Percentiles rank a stretch among this genome's conserved stretches.
phyloP scores from a whole-genome alignment of 1,140 invertebrate species.

The Drosophila sucinea region DNA sequence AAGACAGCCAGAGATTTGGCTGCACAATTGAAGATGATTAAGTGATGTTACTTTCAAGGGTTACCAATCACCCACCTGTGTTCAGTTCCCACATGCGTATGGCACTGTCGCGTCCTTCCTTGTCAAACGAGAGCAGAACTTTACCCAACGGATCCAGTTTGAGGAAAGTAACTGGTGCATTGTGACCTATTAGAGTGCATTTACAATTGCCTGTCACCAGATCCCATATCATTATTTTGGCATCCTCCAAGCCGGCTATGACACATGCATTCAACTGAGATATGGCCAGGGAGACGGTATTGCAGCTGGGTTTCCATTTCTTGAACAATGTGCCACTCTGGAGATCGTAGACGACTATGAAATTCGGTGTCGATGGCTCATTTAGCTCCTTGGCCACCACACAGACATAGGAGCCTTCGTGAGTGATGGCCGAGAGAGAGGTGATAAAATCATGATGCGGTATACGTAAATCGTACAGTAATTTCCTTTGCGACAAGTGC shows the following conservation, averaged over 20 bases:
- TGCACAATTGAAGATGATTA: constrained; percentile 67
- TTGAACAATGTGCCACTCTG: constrained; percentile 95
- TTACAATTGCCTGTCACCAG: constrained; percentile 89
- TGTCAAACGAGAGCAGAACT: constrained; percentile 89
- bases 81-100: constrained; percentile 91
- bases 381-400: constrained; percentile 90
- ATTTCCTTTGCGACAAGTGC: constrained; percentile 92
- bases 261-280: constrained; percentile 91
- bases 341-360: constrained; percentile 95
- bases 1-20: constrained; percentile 89
- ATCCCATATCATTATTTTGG: constrained; percentile 93
- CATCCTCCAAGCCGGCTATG: constrained; percentile 92
- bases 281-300: constrained; percentile 91
- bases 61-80: constrained; percentile 85
- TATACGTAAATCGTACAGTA: constrained; percentile 93
- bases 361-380: constrained; percentile 90
- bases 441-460: constrained; percentile 95
- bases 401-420: constrained; percentile 90
- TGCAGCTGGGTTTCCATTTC: constrained; percentile 93
- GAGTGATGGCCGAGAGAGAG: constrained; percentile 91
- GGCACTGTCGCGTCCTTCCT: constrained; percentile 87
- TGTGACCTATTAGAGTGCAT: constrained; percentile 88
- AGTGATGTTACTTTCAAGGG: neutral
- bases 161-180: constrained; percentile 88
- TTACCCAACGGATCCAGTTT: constrained; percentile 88